Evolutionary conservation across 1,140 invertebrate genomes (phyloP), one percentile per base, ranked within the genome.

Genomic region (Tetragonula clypearis): DNA sequence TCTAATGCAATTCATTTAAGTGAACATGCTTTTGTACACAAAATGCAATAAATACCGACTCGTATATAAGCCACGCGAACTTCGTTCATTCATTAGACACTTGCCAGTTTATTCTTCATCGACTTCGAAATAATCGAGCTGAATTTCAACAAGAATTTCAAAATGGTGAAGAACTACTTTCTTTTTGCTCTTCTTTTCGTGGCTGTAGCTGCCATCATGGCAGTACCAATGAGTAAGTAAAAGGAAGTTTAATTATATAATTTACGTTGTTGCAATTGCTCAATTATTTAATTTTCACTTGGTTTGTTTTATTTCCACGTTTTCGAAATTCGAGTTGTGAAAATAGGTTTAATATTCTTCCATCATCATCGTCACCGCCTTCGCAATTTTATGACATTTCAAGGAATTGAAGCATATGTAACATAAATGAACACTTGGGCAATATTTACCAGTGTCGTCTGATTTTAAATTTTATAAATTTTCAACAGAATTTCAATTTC

Each of bases 151-250:
- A 17, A 11, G 15, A 41, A 6, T 5, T 8, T 55, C 1, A 74
- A 82, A 12, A 85, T 79, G 69, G 62, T 78, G 15, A 88, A 87
- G 15, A 60, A 88, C 5, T 82, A 69, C 30, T 41, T 90, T 12
- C 30, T 88, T n/a, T 76, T 62, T 0, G 53, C 74, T 49, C 53
- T 88, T 62, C 21, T 76, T 4, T 49, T 81, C 14, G 15, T 86
- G 26, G 75, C 73, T 21, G 11, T 49, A 6, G 62, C 76, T 21
- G 56, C 77, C 17, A 53, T 76, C 8, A 49, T 68, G 17, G 62
- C 82, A 5, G 71, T 8, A 41, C 82, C 87, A 1, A 6, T 35
- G 23, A 75, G 82, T 84, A 19, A 60, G 58, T n/a, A 53, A 84
- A 80, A 35, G n/a, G 6, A 49, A 49, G 65, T 60, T n/a, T 8